Base-by-base conservation (phyloP, 2,888 invertebrate genomes). In the Lysandra coridon region DNA sequence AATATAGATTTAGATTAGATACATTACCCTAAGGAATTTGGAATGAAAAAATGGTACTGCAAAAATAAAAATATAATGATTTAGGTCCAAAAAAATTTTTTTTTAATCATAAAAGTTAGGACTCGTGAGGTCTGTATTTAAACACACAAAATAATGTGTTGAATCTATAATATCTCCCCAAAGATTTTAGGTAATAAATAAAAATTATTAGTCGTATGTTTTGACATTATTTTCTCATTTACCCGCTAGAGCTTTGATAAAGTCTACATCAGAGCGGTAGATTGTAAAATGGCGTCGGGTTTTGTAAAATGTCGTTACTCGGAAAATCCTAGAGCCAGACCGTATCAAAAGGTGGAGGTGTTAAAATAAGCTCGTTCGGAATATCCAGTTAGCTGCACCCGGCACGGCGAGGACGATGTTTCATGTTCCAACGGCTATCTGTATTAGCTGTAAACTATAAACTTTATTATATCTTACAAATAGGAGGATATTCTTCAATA, bases 281-380 rank as follows among this genome's bases (percentile, higher is more conserved):
- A 37, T 69, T 69, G 69, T 69, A 69, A 69, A 30, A 53, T 53
- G 12, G 14, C 53, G 12, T 14, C 53, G 14, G 53, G 14, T 53
- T 14, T 53, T 53, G 14, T 53, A 53, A 57, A 69, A 69, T 33
- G 33, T 69, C 30, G 33, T 69, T 69, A 69, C 33, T 69, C 69
- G 17, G 17, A 69, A 69, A 69, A 69, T 69, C 69, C 69, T 69
- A 0, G 69, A 23, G 23, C 23, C 23, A 23, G 23, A 23, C 23
- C 23, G 33, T 69, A 69, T 69, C 33, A 33, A 69, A 69, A 64
- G 30, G 64, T 62, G 12, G 64, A 30, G 69, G 69, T 69, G 69
- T 69, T 69, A 69, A 69, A 69, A 69, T 37, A 69, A 69, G 69
- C 69, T 69, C 33, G 33, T 14, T 17, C 14, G 69, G 14, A 37